Evolutionary conservation across 2,888 invertebrate species (phyloP).

Genomic region (Thecophora atra): DNA sequence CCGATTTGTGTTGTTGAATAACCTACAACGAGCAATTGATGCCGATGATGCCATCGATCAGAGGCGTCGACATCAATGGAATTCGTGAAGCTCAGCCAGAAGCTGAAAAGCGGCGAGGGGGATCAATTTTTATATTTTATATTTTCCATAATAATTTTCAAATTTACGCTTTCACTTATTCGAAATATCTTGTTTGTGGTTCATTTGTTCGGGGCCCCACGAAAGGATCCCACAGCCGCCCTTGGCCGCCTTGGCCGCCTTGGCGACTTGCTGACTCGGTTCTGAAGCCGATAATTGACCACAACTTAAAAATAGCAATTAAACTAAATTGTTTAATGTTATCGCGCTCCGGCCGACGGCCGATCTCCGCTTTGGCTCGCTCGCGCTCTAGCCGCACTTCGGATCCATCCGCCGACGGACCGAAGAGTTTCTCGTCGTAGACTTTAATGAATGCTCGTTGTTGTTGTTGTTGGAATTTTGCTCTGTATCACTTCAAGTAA

Average conservation of each 20-base stretch:
- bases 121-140: too few species aligned
- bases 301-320: conserved; percentile 34
- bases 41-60: conserved; percentile 27
- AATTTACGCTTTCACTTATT: too few species aligned
- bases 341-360: neutral
- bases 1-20: neutral
- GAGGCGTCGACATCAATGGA: conserved; percentile 13
- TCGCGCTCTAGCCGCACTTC: neutral
- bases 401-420: neutral
- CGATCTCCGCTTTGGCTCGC: neutral
- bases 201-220: too few species aligned
- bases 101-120: too few species aligned
- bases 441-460: neutral
- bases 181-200: too few species aligned
- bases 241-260: conserved; percentile 1
- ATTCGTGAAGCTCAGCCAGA: too few species aligned
- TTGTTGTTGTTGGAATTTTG: neutral
- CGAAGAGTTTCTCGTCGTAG: neutral
- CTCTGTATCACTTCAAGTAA: conserved; percentile 1
- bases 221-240: neutral
- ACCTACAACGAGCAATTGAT: conserved; percentile 31
- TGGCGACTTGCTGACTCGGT: neutral
- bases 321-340: conserved; percentile 24
- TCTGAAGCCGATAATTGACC: conserved; percentile 27
- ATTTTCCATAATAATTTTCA: too few species aligned